Percentiles rank a stretch among this genome's conserved stretches.
phyloP scores from a whole-genome alignment of 2,888 invertebrate species.

The Anaspis maculata region DNA sequence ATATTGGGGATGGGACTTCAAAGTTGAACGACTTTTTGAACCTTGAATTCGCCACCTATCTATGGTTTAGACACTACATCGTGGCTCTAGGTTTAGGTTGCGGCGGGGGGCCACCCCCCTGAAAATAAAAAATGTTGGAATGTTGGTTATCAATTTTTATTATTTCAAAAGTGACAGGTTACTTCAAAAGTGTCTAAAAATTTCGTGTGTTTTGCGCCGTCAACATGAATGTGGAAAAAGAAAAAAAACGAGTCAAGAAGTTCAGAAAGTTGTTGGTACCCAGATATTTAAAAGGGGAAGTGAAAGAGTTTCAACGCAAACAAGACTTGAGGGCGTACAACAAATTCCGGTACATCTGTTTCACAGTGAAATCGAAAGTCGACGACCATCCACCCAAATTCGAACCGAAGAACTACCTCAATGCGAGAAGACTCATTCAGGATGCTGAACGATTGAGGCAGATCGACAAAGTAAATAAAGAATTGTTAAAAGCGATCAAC shows the following conservation, averaged over 20 bases:
- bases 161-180: neutral
- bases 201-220: too few relatives aligned
- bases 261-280: constrained; percentile 23
- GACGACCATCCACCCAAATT: constrained; percentile 50
- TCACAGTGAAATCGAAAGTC: constrained; percentile 30
- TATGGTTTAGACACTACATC: too few relatives aligned
- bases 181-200: constrained; percentile 6
- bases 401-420: constrained; percentile 47
- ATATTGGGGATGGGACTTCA: too few relatives aligned
- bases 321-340: constrained; percentile 28
- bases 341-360: constrained; percentile 18
- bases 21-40: too few relatives aligned
- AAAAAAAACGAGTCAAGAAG: constrained; percentile 22
- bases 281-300: constrained; percentile 30
- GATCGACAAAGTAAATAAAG: constrained; percentile 50
- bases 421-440: constrained; percentile 34
- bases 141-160: too few relatives aligned
- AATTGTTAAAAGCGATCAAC: constrained; percentile 51
- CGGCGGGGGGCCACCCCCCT: too few relatives aligned
- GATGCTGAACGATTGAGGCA: constrained; percentile 39
- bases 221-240: too few relatives aligned
- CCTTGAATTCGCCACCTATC: too few relatives aligned
- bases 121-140: too few relatives aligned
- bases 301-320: constrained; percentile 11
- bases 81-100: too few relatives aligned